These are phyloP conservation scores for Macropus fuliginosus DNA, from an alignment of 2,797 vertebrate species.

Conservation along the genomic window DNA sequence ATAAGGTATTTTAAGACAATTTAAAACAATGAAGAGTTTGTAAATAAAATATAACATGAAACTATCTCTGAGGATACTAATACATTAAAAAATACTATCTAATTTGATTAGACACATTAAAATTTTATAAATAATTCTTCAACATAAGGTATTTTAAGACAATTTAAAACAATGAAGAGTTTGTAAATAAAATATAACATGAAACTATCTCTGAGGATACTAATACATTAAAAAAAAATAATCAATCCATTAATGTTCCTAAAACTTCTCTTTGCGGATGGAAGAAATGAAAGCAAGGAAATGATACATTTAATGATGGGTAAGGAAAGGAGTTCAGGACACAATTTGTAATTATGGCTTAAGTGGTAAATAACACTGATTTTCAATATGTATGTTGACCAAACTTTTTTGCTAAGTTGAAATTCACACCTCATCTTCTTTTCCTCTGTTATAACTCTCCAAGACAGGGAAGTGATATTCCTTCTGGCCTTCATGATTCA, in stretches of 20 bases:
- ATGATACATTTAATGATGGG: conserved; percentile 14
- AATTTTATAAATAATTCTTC: conserved; percentile 24
- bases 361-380: not conserved
- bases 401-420: conserved; percentile 20
- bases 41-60: conserved; percentile 45
- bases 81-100: conserved; percentile 28
- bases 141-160: conserved; percentile 31
- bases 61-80: conserved; percentile 14
- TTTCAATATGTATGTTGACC: not conserved
- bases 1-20: conserved; percentile 20
- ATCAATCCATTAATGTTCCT: conserved; percentile 6
- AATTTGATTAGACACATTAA: conserved; percentile 11
- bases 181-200: conserved; percentile 51
- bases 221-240: conserved; percentile 26
- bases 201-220: conserved; percentile 12
- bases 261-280: conserved; percentile 35
- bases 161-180: conserved; percentile 32
- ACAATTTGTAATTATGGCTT: not conserved
- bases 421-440: conserved; percentile 6
- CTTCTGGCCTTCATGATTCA: conserved; percentile 46
- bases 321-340: not conserved
- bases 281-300: conserved; percentile 42
- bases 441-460: conserved; percentile 24
- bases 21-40: conserved; percentile 38
- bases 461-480: not conserved